Conservation (phyloP, 2,113 vertebrate species). For the Taxidea taxus region DNA sequence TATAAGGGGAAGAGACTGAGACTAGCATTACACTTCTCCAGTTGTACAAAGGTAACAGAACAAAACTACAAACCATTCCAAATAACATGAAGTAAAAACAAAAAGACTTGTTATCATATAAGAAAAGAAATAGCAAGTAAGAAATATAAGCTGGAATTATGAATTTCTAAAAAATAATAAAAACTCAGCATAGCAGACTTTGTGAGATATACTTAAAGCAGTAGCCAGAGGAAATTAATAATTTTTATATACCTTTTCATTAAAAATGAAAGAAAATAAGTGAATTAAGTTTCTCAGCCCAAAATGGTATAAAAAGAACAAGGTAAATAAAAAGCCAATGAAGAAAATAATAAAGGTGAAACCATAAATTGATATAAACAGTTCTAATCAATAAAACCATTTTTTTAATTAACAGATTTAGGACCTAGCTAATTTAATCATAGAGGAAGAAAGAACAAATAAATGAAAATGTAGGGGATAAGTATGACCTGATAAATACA, state of each 20-base stretch:
- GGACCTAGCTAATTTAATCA: background rate
- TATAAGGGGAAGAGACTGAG: background rate
- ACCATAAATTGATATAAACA: background rate
- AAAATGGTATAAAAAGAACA: background rate
- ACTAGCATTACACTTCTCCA: background rate
- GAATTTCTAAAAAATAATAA: background rate
- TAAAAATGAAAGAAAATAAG: background rate
- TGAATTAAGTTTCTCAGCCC: background rate
- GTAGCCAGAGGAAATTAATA: background rate
- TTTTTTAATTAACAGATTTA: background rate
- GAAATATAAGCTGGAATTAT: background rate
- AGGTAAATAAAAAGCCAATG: background rate
- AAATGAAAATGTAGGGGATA: background rate
- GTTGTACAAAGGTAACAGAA: background rate
- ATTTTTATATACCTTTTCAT: background rate
- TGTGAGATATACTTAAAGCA: background rate
- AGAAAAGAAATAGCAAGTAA: background rate
- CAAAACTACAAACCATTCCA: background rate
- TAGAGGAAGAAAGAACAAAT: background rate
- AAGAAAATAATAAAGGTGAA: slow-evolving; percentile 12
- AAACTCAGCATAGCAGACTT: background rate
- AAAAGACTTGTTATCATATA: background rate
- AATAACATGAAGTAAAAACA: background rate
- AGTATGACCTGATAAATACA: background rate
- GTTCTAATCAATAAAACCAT: background rate